These are phyloP conservation scores for Apodemus agrarius DNA, from an alignment of 2,797 vertebrate genomes.

Conservation along the genomic window DNA sequence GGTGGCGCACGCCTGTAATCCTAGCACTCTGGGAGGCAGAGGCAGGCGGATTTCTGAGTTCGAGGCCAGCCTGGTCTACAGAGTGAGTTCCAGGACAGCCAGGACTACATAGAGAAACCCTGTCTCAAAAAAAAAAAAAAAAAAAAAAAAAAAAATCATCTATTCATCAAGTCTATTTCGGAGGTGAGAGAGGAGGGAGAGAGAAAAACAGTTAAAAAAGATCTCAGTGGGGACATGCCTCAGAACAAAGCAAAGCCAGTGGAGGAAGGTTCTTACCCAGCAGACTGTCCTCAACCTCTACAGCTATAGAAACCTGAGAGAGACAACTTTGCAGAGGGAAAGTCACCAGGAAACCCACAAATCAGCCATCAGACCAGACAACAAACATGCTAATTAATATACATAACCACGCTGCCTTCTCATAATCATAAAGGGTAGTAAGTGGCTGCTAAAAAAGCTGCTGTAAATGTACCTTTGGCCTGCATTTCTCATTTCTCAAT, in stretches of 20 bases:
- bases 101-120: no score
- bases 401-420: neutral
- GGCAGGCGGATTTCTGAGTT: no score
- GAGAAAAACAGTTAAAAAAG: neutral
- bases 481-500: slow-evolving; percentile 43
- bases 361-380: neutral
- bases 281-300: neutral
- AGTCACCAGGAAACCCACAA: neutral
- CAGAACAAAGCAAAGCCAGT: neutral
- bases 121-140: no score
- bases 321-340: neutral
- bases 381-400: neutral
- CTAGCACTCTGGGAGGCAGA: no score
- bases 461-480: slow-evolving; percentile 1
- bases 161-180: neutral
- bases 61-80: no score
- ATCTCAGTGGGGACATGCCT: neutral
- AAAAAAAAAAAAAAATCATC: slow-evolving; percentile 6
- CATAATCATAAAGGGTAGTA: neutral
- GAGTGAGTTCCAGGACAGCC: no score
- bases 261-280: neutral
- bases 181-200: neutral
- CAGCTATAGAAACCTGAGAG: neutral
- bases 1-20: no score
- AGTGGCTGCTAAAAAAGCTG: neutral